Base-by-base conservation (phyloP, 1,140 invertebrate species). In the Drosophila takahashii region DNA sequence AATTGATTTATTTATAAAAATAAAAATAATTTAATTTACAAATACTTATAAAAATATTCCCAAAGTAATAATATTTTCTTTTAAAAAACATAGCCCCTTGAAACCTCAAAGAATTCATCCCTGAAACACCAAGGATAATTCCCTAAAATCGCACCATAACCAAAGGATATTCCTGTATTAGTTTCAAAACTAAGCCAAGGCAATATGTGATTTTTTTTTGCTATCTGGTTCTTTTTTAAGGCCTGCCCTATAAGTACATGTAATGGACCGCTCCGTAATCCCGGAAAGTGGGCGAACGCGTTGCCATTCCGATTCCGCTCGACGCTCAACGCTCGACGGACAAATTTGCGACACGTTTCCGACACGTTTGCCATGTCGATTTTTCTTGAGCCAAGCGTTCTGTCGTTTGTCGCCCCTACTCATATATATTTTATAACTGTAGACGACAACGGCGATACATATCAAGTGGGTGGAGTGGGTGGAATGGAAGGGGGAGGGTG, bases 331-430 rank as follows among this genome's bases (percentile, higher is more conserved):
- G 45, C 36, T 57, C 29, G 42, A 32, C 37, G 61, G 65, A 89
- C 79, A 89, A 87, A 87, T 87, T 87, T 83, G 83, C 81, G 84
- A 79, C 83, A 87, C 83, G 83, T 86, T 86, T 86, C 51, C 83
- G 83, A 81, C 83, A 86, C 84, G 79, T 89, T 87, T 71, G 66
- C 84, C 84, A 89, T 79, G 83, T 87, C 84, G 79, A 87, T 87
- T 87, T 87, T 87, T 87, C 84, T 87, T 89, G 78, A 77, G 83
- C 84, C 74, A 71, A 79, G 29, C 79, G 79, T 78, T 81, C n/a
- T 86, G 74, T 70, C 81, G 74, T 78, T 74, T 77, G 77, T 66
- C 73, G 71, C 61, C 29, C 54, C 69, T 65, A 64, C 78, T 81
- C 83, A 87, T 83, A 87, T 89, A 89, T 89, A 83, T 87, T 86